phyloP scores from a whole-genome alignment of 37 sponge, comb jelly and placozoan species.

The Tethya wilhelma region DNA sequence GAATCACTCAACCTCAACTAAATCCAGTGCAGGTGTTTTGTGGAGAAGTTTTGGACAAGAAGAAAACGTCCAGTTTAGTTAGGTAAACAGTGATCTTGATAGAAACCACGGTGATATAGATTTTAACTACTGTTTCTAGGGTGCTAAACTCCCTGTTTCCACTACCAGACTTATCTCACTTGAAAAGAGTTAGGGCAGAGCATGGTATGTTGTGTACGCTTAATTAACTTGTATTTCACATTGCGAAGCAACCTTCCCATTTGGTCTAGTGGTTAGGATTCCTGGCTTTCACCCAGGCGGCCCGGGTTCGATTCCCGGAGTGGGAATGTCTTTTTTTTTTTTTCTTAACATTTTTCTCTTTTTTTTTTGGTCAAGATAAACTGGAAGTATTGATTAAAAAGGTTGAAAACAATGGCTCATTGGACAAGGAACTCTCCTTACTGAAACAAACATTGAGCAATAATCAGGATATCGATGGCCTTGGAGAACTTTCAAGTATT shows the following conservation, averaged over 20 bases:
- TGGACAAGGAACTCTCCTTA: neutral
- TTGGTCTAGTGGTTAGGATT: conserved; percentile 92
- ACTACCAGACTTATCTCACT: conserved; percentile 13
- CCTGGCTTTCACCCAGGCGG: conserved; percentile 91
- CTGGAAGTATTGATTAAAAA: conserved; percentile 15
- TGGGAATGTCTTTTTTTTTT: conserved; percentile 56
- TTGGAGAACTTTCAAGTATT: conserved; percentile 35
- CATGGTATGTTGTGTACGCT: conserved; percentile 12
- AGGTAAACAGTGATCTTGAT: conserved; percentile 7
- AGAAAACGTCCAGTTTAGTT: conserved; percentile 31
- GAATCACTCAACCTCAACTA: neutral
- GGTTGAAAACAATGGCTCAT: neutral
- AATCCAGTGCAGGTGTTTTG: conserved; percentile 28
- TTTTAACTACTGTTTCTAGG: conserved; percentile 12
- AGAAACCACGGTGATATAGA: neutral
- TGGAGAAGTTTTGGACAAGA: conserved; percentile 52
- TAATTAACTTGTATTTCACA: neutral
- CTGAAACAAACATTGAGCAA: neutral
- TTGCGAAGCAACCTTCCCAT: conserved; percentile 44
- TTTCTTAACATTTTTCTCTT: conserved; percentile 8
- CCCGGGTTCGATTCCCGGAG: conserved; percentile 91
- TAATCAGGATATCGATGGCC: neutral
- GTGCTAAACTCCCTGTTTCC: conserved; percentile 28
- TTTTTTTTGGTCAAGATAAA: conserved; percentile 3
- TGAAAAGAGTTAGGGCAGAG: conserved; percentile 52